Base-by-base conservation (phyloP, 2,797 vertebrate species). In the Heteromormyrus szaboi region DNA sequence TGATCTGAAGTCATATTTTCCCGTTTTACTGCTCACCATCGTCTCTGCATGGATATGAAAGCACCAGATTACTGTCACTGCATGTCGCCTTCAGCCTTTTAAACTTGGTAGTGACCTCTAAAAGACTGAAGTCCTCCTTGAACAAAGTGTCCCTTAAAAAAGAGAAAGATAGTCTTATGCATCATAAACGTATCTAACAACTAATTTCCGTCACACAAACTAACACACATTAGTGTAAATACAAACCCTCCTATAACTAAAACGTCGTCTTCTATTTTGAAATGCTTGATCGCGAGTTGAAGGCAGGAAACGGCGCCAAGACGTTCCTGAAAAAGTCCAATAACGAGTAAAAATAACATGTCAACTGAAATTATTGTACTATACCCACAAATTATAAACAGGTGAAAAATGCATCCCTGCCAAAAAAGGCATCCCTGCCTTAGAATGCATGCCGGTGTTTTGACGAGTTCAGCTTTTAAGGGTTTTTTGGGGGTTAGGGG, bases 81-180 rank as follows among this genome's bases (percentile, higher is more conserved):
- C 93, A 65, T 65, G 88, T 90, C 0, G 84, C 90, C 50, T 94
- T 95, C 9, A 95, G 87, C 2, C 93, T 90, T 48, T 87, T 90
- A 89, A 96, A 96, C 72, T 85, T 94, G 65, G 90, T 65, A 2
- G 91, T 91, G 0, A 96, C 91, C 89, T 89, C 79, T 2, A 54
- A 51, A 41, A 97, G 95, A 90, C 96, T 96, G 88, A 97, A 97
- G 62, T 97, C 97, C 87, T 97, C 96, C 91, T 93, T 96, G 91
- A 97, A 97, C 50, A 97, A 94, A 0, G 96, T 97, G 91, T 97
- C 97, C 0, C 97, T 97, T 92, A 88, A 88, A 84, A 7, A 86
- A 72, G 44, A 37, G 12, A 29, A 19, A 37, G 25, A 12, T 2
- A 22, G 76, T 53, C 4, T 90, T 48, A 89, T 65, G 41, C 88